Percentiles rank a stretch among this genome's conserved stretches.
phyloP scores from a whole-genome alignment of 2,113 vertebrate species.

The Dolichotis patagonum region DNA sequence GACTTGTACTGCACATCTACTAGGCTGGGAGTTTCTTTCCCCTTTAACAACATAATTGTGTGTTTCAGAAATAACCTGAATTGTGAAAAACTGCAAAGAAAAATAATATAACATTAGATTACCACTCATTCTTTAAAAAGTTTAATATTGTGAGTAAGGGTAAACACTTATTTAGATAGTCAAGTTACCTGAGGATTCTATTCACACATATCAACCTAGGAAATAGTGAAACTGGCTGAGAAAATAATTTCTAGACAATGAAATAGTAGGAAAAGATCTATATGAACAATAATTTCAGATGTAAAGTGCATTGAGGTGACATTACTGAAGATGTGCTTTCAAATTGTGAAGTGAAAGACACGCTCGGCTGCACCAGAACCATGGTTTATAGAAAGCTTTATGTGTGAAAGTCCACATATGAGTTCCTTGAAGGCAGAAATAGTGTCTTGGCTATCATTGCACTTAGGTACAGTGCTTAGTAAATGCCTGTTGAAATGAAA shows the following conservation, averaged over 20 bases:
- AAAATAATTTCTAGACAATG: neutral
- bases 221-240: neutral
- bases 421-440: neutral
- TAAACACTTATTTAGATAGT: neutral
- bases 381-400: neutral
- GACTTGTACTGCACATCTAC: too few species aligned
- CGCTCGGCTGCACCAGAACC: neutral
- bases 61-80: conserved; percentile 8
- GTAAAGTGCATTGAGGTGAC: neutral
- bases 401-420: neutral
- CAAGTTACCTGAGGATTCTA: neutral
- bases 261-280: neutral
- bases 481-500: neutral
- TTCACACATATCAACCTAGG: neutral
- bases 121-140: neutral
- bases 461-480: neutral
- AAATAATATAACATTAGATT: neutral
- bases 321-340: neutral
- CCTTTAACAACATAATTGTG: too few species aligned
- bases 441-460: neutral
- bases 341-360: conserved; percentile 1
- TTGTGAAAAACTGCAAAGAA: neutral
- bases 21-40: too few species aligned
- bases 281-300: neutral
- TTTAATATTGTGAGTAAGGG: neutral